Base-by-base conservation (phyloP, 2,888 invertebrate genomes). In the Cyrtodaria siliqua region DNA sequence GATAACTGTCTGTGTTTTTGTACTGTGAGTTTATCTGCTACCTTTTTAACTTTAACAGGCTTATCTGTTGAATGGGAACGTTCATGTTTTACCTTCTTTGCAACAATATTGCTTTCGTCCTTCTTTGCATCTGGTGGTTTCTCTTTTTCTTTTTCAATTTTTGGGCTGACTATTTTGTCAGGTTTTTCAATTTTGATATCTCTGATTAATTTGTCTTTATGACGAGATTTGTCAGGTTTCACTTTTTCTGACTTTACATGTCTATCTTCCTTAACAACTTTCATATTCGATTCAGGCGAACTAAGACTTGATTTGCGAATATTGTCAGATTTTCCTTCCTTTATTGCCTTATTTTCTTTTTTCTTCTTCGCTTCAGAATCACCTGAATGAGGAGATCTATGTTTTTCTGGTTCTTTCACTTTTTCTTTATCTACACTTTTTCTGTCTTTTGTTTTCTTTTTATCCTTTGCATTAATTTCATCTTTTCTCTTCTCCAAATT, bases 91-190 rank as follows among this genome's bases (percentile, higher is more conserved):
- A 62, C 69, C 24, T 20, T 23, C 12, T 63, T 47, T 33, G 33
- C 12, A 8, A 12, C 4, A 18, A 27, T 12, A 33, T 68, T 66
- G n/a, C 70, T 60, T 42, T 63, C 60, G 0, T 40, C 33, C 56
- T 62, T 29, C 60, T 33, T 14, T 53, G 49, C 56, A 50, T 72
- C 2, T 64, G 64, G 47, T 52, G 44, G 8, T 59, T 57, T 56
- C 33, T 33, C 33, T 33, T 33, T 33, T 33, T 33, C 33, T 33
- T 33, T 33, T 33, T 33, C 33, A 33, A 33, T 33, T 12, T 69
- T 72, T 2, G 59, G 63, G 49, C 50, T 77, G 4, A 63, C 70
- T 52, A 42, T 52, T 59, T 56, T 72, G 44, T 62, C 57, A 56
- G 23, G 20, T 56, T 73, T 82, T 44, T 52, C 40, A 6, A 57